These are phyloP conservation scores for Antechinus flavipes DNA, from an alignment of 2,113 vertebrate genomes.

Conservation along the genomic window DNA sequence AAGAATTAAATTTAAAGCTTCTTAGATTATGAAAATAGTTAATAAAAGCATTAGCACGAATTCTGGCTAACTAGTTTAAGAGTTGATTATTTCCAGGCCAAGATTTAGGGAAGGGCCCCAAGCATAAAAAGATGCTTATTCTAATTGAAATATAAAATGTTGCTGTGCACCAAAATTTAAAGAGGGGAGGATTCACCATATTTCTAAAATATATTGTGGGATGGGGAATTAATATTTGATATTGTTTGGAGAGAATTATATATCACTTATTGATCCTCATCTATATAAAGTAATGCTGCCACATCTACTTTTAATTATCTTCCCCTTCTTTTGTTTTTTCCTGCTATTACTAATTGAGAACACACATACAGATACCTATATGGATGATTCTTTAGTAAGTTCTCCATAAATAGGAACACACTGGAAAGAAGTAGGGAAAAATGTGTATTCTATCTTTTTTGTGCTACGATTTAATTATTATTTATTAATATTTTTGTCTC, in stretches of 20 bases:
- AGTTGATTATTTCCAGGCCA: not conserved
- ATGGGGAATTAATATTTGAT: not conserved
- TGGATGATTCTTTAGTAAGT: not conserved
- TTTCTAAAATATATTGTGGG: not conserved
- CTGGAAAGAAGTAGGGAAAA: not conserved
- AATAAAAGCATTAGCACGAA: not conserved
- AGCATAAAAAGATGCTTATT: not conserved
- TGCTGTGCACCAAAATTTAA: not conserved
- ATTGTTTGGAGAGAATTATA: not conserved
- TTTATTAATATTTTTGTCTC: not conserved
- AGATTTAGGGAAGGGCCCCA: not conserved
- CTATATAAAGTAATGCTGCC: not conserved
- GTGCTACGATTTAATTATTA: not conserved
- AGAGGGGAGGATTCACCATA: not conserved
- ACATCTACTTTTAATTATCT: not conserved
- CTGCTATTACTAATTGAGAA: not conserved
- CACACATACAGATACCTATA: not conserved
- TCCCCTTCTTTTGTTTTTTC: not conserved
- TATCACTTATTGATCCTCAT: not conserved
- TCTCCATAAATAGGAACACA: not conserved
- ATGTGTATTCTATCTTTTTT: not conserved
- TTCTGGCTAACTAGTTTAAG: not conserved
- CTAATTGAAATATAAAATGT: not conserved
- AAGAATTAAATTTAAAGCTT: constrained; percentile 26
- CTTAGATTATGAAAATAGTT: constrained; percentile 15